Conservation (phyloP, 2,888 invertebrate genomes). For the Cantharis nigra region DNA sequence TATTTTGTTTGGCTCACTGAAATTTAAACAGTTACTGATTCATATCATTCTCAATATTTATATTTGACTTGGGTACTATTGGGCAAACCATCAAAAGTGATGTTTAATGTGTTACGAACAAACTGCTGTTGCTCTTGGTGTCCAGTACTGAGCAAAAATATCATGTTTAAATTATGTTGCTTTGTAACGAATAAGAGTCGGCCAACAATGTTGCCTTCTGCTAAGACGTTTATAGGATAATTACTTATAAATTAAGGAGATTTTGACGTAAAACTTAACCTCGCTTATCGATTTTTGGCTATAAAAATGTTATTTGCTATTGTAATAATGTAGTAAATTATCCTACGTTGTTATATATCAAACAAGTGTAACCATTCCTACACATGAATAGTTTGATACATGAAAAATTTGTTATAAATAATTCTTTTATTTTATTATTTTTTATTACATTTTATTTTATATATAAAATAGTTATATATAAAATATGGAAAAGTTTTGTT, state of each 20-base stretch:
- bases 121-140: no score
- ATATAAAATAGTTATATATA: no score
- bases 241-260: not conserved
- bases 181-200: not conserved
- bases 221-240: not conserved
- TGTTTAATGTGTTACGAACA: no score
- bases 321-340: not conserved
- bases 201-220: not conserved
- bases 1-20: no score
- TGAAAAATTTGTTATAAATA: not conserved
- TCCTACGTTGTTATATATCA: not conserved
- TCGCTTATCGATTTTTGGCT: not conserved
- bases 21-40: no score
- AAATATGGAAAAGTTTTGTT: not conserved
- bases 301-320: not conserved
- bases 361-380: not conserved
- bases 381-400: not conserved
- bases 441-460: no score
- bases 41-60: no score
- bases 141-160: no score
- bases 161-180: not conserved
- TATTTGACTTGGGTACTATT: no score
- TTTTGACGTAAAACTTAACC: not conserved
- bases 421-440: not conserved
- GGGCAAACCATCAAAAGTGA: no score